Evolutionary conservation across 2,113 vertebrate genomes (phyloP).

Genomic region (Tiliqua scincoides): DNA sequence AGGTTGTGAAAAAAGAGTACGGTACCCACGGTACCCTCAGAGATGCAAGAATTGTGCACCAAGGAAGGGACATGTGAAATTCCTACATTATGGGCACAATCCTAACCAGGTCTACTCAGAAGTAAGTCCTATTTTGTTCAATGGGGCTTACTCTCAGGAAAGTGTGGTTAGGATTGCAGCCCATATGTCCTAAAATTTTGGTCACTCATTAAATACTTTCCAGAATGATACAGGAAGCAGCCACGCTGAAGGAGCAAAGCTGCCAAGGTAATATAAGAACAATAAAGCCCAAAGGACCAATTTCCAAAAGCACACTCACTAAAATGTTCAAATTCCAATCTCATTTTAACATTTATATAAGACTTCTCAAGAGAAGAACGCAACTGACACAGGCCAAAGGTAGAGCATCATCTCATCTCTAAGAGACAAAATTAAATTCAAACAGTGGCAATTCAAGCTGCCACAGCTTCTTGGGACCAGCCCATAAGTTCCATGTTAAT

Average conservation of each 20-base stretch:
- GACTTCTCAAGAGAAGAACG: background rate
- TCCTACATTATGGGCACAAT: background rate
- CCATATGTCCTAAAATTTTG: background rate
- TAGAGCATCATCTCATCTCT: background rate
- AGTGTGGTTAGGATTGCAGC: too few relatives aligned
- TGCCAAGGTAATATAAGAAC: background rate
- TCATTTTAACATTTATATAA: background rate
- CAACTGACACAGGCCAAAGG: background rate
- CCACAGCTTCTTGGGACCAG: background rate
- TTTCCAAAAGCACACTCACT: background rate
- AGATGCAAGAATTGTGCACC: background rate
- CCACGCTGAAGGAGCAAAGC: background rate
- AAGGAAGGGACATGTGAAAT: background rate
- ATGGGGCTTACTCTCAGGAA: too few relatives aligned
- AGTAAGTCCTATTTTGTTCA: too few relatives aligned
- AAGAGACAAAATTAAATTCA: background rate
- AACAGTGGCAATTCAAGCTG: background rate
- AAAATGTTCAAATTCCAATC: background rate
- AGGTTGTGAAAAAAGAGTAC: background rate
- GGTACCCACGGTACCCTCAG: too few relatives aligned
- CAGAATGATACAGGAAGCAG: background rate
- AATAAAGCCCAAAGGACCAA: background rate
- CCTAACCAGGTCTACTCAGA: too few relatives aligned
- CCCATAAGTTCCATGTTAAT: background rate
- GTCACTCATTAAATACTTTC: background rate